phyloP scores from a whole-genome alignment of 2,888 invertebrate genomes.

The Coelopa pilipes region DNA sequence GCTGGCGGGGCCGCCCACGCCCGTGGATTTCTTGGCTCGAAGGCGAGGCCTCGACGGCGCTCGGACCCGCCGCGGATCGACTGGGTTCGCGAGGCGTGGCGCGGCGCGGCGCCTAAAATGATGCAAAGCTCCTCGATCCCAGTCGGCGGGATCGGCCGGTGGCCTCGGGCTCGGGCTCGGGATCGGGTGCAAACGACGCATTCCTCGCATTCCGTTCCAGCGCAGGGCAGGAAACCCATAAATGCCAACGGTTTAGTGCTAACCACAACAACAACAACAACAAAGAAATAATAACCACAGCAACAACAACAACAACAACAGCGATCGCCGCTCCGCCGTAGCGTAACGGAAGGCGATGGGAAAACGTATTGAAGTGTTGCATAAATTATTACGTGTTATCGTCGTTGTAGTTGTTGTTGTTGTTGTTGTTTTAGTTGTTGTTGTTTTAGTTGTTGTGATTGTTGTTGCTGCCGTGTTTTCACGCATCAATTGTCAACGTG shows the following conservation, averaged over 20 bases:
- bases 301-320: not conserved
- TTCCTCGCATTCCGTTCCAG: too few species aligned
- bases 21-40: too few species aligned
- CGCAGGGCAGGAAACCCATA: not conserved
- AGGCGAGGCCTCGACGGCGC: too few species aligned
- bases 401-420: not conserved
- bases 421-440: not conserved
- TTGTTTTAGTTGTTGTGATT: not conserved
- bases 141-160: too few species aligned
- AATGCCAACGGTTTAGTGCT: not conserved
- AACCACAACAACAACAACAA: conserved; percentile 1
- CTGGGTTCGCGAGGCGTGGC: too few species aligned
- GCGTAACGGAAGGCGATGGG: not conserved
- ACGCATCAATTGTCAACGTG: conserved; percentile 33
- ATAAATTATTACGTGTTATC: conserved; percentile 3
- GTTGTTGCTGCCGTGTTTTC: conserved; percentile 27
- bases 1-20: too few species aligned
- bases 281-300: not conserved
- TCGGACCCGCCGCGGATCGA: too few species aligned
- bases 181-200: too few species aligned
- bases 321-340: not conserved
- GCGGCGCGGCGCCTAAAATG: too few species aligned
- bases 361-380: conserved; percentile 20
- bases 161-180: too few species aligned
- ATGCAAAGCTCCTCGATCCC: too few species aligned